Conservation (phyloP, 2,888 invertebrate genomes). For the Drosophila dives region DNA sequence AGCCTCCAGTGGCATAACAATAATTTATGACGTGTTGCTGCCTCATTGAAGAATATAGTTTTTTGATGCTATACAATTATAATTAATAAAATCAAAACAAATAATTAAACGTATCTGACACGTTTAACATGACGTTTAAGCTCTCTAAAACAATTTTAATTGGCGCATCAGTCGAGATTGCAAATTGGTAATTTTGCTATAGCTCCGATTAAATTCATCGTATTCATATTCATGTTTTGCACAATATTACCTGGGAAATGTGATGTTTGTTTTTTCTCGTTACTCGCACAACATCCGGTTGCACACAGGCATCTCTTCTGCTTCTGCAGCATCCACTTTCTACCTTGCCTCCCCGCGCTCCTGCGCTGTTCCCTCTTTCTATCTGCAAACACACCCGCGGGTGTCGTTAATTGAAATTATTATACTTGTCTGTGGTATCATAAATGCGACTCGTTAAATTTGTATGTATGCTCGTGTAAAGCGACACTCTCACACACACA, state of each 20-base stretch:
- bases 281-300: constrained; percentile 10
- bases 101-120: background rate
- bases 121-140: background rate
- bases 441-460: constrained; percentile 79
- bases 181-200: background rate
- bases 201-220: background rate
- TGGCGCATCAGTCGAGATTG: background rate
- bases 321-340: constrained; percentile 6
- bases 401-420: constrained; percentile 80
- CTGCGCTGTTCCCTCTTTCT: background rate
- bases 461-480: constrained; percentile 71
- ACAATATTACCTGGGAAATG: constrained; percentile 12
- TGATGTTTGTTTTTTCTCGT: background rate
- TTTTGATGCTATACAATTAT: background rate
- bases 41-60: background rate
- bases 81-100: background rate
- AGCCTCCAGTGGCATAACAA: background rate
- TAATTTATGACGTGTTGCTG: background rate
- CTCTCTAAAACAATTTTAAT: background rate
- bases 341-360: background rate
- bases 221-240: background rate
- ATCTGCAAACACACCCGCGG: constrained; percentile 71
- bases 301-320: constrained; percentile 31
- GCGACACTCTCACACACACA: constrained; percentile 51
- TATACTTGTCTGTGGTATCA: constrained; percentile 80